Percentiles rank a stretch among this genome's conserved stretches.
phyloP scores from a whole-genome alignment of 2,888 invertebrate species.

The Rhamnusium bicolor region DNA sequence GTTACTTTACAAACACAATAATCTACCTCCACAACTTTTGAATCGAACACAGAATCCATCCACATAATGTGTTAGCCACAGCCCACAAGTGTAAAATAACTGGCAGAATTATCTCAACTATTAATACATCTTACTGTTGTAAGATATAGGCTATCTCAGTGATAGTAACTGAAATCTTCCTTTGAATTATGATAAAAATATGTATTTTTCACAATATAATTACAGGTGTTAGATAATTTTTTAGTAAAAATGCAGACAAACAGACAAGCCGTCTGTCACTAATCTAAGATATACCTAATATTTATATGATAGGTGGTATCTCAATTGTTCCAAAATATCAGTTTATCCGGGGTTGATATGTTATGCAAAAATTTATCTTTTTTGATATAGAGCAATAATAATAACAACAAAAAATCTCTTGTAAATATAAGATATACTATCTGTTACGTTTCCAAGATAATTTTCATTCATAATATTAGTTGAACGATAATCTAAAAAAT shows the following conservation, averaged over 20 bases:
- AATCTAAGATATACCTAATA: constrained; percentile 69
- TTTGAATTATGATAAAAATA: constrained; percentile 39
- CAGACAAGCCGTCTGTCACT: constrained; percentile 64
- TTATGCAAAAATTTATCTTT: constrained; percentile 56
- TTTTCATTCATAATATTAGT: constrained; percentile 52
- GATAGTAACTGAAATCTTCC: constrained; percentile 34
- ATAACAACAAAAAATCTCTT: constrained; percentile 62
- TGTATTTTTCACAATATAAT: constrained; percentile 37
- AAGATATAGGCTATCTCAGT: constrained; percentile 31
- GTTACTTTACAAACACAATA: no score
- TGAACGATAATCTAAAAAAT: constrained; percentile 39
- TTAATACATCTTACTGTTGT: neutral
- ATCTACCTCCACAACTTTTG: no score
- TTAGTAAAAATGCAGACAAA: constrained; percentile 41
- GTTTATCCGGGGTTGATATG: constrained; percentile 61
- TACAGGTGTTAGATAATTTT: constrained; percentile 47
- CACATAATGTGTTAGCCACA: no score
- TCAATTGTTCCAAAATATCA: constrained; percentile 60
- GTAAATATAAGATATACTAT: constrained; percentile 65
- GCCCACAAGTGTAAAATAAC: no score
- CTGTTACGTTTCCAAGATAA: constrained; percentile 62
- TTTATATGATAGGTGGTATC: constrained; percentile 58
- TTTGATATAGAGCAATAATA: constrained; percentile 55
- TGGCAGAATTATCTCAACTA: neutral
- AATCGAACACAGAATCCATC: no score